A percentile compares a stretch with the other conserved stretches of the same genome.
Conservation (phyloP, 2,888 invertebrate species). For the Crematogaster levior region DNA sequence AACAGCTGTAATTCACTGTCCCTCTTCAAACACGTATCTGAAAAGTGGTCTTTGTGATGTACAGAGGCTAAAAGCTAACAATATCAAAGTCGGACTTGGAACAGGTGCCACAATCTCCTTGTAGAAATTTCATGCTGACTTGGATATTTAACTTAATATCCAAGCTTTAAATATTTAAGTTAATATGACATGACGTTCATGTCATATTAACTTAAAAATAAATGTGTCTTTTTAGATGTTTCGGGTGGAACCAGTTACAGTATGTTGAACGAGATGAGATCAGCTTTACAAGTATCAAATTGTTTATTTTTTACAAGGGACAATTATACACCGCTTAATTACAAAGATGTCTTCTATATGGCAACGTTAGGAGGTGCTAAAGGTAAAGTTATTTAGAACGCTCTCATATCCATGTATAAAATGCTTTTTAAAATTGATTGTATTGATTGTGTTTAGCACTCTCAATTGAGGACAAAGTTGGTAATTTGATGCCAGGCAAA, state of each 20-base stretch:
- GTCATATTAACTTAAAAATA: conserved; percentile 6
- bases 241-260: conserved; percentile 93
- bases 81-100: conserved; percentile 93
- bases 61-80: conserved; percentile 88
- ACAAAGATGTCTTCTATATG: conserved; percentile 92
- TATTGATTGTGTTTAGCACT: conserved; percentile 88
- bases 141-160: not conserved
- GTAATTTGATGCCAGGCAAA: conserved; percentile 93
- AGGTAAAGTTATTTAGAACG: conserved; percentile 86
- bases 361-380: conserved; percentile 95
- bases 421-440: not conserved
- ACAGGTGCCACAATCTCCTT: conserved; percentile 88
- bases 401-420: not conserved
- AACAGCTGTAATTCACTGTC: conserved; percentile 93
- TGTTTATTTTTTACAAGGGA: conserved; percentile 88
- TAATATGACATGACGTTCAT: not conserved
- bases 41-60: conserved; percentile 94
- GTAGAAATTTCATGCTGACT: conserved; percentile 3
- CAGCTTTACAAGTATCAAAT: conserved; percentile 91
- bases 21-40: conserved; percentile 93
- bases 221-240: conserved; percentile 88
- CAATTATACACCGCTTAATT: conserved; percentile 88
- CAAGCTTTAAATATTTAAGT: not conserved
- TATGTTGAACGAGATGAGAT: conserved; percentile 91
- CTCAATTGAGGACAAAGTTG: conserved; percentile 90